phyloP scores from a whole-genome alignment of 2,797 vertebrate species.

The Rhabdophis nuchalis region DNA sequence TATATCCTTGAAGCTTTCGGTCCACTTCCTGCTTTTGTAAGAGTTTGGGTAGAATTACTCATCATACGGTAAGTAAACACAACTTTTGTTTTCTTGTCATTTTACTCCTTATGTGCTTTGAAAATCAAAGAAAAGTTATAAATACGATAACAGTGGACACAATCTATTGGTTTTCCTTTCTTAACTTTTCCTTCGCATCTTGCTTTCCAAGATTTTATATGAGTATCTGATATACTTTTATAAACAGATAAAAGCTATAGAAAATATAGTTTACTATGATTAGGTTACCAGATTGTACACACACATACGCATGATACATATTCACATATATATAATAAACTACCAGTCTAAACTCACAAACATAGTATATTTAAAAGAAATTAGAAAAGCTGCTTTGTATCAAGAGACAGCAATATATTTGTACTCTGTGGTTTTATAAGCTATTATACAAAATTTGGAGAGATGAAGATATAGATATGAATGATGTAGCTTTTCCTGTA shows the following conservation, averaged over 20 bases:
- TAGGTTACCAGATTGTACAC: not conserved
- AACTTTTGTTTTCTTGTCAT: not conserved
- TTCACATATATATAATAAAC: not conserved
- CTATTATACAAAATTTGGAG: not conserved
- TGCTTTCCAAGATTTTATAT: slow-evolving; percentile 8
- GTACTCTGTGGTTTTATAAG: not conserved
- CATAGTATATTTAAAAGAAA: not conserved
- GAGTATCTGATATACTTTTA: not conserved
- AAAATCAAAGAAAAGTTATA: not conserved
- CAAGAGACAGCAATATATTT: not conserved
- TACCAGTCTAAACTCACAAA: not conserved
- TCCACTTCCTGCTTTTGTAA: slow-evolving; percentile 86
- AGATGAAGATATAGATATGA: not conserved
- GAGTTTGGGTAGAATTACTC: slow-evolving; percentile 89
- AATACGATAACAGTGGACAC: fast-evolving
- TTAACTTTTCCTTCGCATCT: not conserved
- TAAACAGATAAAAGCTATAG: not conserved
- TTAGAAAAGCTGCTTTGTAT: not conserved
- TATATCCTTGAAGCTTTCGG: slow-evolving; percentile 95
- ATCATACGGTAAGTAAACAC: slow-evolving; percentile 82
- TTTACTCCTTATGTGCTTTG: not conserved
- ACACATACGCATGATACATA: not conserved
- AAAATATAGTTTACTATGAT: not conserved
- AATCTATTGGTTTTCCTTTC: not conserved
- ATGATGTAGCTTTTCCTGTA: not conserved